Percentiles rank a stretch among this genome's conserved stretches.
These are phyloP conservation scores for Sakesphorus luctuosus DNA, from an alignment of 2,113 vertebrate species.

Conservation along the genomic window DNA sequence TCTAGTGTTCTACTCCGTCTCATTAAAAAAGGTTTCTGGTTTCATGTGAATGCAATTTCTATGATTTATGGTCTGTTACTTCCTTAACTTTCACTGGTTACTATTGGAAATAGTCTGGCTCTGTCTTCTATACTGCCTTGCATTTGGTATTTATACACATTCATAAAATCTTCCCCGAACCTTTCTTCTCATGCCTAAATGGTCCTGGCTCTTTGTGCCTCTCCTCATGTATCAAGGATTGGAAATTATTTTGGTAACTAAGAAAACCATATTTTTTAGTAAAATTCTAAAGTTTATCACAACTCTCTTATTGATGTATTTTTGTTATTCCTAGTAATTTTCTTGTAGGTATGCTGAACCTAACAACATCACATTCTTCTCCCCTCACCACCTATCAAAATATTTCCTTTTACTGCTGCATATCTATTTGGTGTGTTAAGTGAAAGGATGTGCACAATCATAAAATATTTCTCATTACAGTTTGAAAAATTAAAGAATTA, in stretches of 20 bases:
- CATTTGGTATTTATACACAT: neutral
- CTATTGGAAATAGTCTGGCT: neutral
- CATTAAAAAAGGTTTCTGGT: neutral
- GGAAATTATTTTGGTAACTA: neutral
- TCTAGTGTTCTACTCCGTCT: neutral
- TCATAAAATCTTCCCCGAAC: neutral
- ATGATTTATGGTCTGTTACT: neutral
- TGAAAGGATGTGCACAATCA: neutral
- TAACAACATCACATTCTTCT: neutral
- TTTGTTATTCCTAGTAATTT: neutral
- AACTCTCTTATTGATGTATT: neutral
- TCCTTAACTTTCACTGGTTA: neutral
- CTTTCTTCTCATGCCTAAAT: neutral
- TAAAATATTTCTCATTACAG: neutral
- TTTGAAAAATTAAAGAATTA: neutral
- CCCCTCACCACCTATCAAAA: neutral
- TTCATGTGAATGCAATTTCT: neutral
- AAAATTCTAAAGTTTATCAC: neutral
- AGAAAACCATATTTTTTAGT: neutral
- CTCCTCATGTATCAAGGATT: neutral
- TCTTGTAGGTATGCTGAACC: neutral
- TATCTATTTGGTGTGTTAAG: neutral
- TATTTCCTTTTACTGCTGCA: neutral
- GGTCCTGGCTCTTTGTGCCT: neutral
- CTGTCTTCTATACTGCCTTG: neutral